Evolutionary conservation across 2,113 vertebrate species (phyloP).

Genomic region (Lasiurus cinereus): DNA sequence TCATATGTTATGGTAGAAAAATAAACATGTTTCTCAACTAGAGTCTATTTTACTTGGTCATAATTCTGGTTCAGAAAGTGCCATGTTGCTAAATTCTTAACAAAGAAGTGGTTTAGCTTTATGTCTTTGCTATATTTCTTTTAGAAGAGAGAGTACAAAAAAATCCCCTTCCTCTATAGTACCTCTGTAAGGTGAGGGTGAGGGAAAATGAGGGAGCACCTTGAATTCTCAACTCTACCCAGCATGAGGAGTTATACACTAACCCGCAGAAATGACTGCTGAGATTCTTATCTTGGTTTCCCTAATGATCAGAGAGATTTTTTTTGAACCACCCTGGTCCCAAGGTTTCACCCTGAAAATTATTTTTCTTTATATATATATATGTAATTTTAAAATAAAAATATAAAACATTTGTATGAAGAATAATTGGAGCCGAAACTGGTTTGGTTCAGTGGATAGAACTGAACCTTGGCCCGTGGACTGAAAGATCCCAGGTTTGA

Average conservation of each 20-base stretch:
- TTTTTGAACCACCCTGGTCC: slow-evolving; percentile 74
- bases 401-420: slow-evolving; percentile 82
- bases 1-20: too few species aligned
- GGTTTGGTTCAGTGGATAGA: too few species aligned
- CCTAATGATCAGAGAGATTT: slow-evolving; percentile 73
- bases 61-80: slow-evolving; percentile 37
- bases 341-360: slow-evolving; percentile 73
- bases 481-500: too few species aligned
- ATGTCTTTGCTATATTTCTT: slow-evolving; percentile 60
- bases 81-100: slow-evolving; percentile 56
- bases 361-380: slow-evolving; percentile 84
- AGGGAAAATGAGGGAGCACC: background rate
- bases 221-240: background rate
- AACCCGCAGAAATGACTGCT: slow-evolving; percentile 24
- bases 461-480: too few species aligned
- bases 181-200: background rate
- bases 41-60: too few species aligned
- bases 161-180: background rate
- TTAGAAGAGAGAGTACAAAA: background rate
- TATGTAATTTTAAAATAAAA: slow-evolving; percentile 83
- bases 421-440: slow-evolving; percentile 59
- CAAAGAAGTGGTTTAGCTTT: slow-evolving; percentile 39
- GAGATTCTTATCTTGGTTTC: slow-evolving; percentile 70
- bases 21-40: too few species aligned
- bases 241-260: background rate